Evolutionary conservation across 2,888 invertebrate species (phyloP), one percentile per base, ranked within the genome.

Genomic region (Arrhopalites spinosus): DNA sequence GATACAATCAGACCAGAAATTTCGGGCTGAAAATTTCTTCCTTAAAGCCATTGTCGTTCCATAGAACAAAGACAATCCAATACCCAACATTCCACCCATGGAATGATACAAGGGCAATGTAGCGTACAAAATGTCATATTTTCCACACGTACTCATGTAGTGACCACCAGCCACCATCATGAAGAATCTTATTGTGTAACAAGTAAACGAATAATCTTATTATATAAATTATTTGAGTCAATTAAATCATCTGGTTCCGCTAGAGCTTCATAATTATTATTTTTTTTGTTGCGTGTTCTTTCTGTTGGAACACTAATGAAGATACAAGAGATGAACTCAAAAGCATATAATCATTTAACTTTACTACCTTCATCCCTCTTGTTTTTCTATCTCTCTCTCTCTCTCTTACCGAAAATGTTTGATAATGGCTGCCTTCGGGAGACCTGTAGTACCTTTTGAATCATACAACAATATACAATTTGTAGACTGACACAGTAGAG

Each of bases 381-480:
- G 15, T 45, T 45, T 45, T 45, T 45, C 45, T 45, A 45, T 15
- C 15, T 11, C 45, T 45, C 45, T 45, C 2, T 23, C 20, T 25
- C 27, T 63, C 25, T 20, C 29, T 17, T 75, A 80, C 80, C 81
- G 45, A 59, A 77, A 78, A 13, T 81, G 79, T 36, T 81, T 81
- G n/a, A 81, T 78, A 11, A 81, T 76, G 0, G 81, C 82, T 8
- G 81, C 81, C 61, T 82, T 82, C 0, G 81, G 81, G 56, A 80
- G 83, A 17, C 99, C 99, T 0, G 99, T 99, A 0, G 99, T 99
- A 45, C 99, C 99, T 23, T 1, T 36, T n/a, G n/a, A n/a, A n/a
- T n/a, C n/a, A n/a, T n/a, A n/a, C n/a, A n/a, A n/a, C n/a, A n/a
- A n/a, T n/a, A n/a, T n/a, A n/a, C n/a, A n/a, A n/a, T n/a, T n/a